Percentiles rank a stretch among this genome's conserved stretches.
These are phyloP conservation scores for Musca domestica DNA, from an alignment of 1,140 invertebrate genomes.

Conservation along the genomic window DNA sequence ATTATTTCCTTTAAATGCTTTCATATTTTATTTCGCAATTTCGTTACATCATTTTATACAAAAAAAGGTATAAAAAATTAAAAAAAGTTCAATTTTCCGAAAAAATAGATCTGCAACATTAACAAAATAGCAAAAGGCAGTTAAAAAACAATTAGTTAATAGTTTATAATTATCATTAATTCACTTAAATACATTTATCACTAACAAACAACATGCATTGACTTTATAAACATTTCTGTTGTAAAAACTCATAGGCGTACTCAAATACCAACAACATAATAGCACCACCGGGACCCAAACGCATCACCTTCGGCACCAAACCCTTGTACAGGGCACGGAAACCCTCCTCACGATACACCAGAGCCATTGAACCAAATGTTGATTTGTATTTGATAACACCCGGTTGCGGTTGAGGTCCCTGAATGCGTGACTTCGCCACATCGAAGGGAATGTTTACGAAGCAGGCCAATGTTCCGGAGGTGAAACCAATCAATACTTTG, in stretches of 20 bases:
- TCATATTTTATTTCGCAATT: no score
- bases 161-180: no score
- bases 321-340: conserved; percentile 88
- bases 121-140: no score
- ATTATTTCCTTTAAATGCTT: no score
- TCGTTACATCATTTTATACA: no score
- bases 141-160: no score
- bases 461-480: conserved; percentile 79
- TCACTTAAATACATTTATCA: no score
- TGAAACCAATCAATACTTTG: conserved; percentile 78
- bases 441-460: conserved; percentile 93
- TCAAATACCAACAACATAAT: conserved; percentile 88
- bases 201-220: not conserved
- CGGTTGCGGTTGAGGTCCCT: conserved; percentile 79
- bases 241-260: conserved; percentile 71
- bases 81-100: no score
- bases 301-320: conserved; percentile 82
- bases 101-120: no score
- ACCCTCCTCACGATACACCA: conserved; percentile 86
- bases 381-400: conserved; percentile 74
- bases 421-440: conserved; percentile 92
- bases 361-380: conserved; percentile 70
- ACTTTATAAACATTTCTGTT: conserved; percentile 41
- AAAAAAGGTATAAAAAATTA: no score
- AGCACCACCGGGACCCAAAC: conserved; percentile 86